Conservation (phyloP, 2,797 vertebrate species). For the Hafferia zeledoni region DNA sequence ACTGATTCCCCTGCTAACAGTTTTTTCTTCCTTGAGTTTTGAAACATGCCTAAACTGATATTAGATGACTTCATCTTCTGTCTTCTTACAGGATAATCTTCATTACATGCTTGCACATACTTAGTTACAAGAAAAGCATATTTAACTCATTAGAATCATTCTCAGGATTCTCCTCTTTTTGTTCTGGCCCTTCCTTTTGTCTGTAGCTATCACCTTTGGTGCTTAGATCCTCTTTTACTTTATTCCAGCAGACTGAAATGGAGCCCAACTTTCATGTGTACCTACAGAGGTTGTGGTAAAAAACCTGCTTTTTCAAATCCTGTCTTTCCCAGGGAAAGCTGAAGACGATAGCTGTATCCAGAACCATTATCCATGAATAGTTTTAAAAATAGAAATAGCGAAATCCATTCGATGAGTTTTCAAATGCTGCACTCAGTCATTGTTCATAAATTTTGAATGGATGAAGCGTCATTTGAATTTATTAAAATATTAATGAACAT, state of each 20-base stretch:
- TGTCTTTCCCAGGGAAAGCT: neutral
- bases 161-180: neutral
- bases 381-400: neutral
- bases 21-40: neutral
- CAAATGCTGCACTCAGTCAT: neutral
- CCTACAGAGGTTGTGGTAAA: neutral
- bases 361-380: neutral
- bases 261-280: neutral
- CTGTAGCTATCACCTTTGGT: neutral
- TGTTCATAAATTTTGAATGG: conserved; percentile 51
- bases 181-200: neutral
- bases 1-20: neutral
- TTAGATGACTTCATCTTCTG: neutral
- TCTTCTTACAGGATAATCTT: neutral
- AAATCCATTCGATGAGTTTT: neutral
- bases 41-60: neutral
- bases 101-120: neutral
- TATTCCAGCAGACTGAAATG: neutral
- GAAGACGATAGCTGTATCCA: neutral
- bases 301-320: neutral
- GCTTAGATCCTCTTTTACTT: neutral
- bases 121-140: neutral
- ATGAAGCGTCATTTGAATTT: conserved; percentile 20
- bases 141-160: neutral
- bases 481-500: conserved; percentile 53